Conservation (phyloP, 2,113 vertebrate species). For the Ursus arctos region DNA sequence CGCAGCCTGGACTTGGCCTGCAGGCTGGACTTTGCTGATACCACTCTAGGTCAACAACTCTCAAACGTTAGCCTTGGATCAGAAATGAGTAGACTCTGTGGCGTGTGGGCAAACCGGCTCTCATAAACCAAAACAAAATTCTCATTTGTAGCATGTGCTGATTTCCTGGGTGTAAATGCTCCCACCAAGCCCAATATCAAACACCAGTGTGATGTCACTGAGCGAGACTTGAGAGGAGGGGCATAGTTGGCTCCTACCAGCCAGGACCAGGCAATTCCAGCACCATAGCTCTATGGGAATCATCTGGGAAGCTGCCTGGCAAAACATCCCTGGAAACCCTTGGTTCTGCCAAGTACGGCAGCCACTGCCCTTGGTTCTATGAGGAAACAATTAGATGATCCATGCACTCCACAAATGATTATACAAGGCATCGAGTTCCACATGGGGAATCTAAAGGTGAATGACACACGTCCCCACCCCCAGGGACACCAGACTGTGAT, state of each 20-base stretch:
- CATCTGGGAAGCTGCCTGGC: neutral
- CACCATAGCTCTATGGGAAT: neutral
- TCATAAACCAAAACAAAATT: neutral
- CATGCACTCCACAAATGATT: conserved; percentile 3
- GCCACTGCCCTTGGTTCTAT: neutral
- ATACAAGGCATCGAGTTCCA: neutral
- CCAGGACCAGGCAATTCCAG: fast-evolving
- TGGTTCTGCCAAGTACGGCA: neutral
- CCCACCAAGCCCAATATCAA: neutral
- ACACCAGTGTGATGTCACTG: neutral
- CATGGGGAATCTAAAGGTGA: neutral
- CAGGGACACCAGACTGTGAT: neutral
- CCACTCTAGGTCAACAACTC: neutral
- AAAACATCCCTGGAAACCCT: neutral
- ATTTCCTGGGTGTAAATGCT: neutral
- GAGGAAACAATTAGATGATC: neutral
- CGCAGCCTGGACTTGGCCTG: neutral
- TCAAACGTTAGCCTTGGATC: neutral
- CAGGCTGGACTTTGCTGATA: neutral
- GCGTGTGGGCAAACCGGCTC: neutral
- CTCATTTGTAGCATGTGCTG: neutral
- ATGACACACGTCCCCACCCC: neutral
- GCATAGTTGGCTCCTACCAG: neutral
- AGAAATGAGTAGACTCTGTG: neutral
- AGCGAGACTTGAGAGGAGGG: neutral